These are phyloP conservation scores for Megamerina dolium DNA, from an alignment of 2,888 invertebrate species.

Conservation along the genomic window DNA sequence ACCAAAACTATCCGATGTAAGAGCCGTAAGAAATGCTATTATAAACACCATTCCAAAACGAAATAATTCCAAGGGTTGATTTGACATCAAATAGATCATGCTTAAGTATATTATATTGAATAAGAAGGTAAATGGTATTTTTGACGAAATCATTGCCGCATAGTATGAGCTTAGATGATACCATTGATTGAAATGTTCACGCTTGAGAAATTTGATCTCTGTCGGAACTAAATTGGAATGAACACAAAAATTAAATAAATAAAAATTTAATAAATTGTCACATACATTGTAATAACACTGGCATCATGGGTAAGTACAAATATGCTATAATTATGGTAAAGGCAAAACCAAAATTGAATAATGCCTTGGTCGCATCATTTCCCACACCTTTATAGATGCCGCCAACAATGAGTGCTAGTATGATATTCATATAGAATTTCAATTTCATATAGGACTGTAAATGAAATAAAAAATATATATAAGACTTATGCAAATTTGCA, in stretches of 20 bases:
- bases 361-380: slow-evolving; percentile 71
- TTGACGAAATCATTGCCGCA: slow-evolving; percentile 63
- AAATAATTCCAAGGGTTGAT: slow-evolving; percentile 67
- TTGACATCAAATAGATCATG: slow-evolving; percentile 68
- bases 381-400: slow-evolving; percentile 68
- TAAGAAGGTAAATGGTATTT: slow-evolving; percentile 65
- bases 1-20: slow-evolving; percentile 75
- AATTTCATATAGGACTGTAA: slow-evolving; percentile 64
- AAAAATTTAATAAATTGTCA: slow-evolving; percentile 21
- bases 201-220: slow-evolving; percentile 69
- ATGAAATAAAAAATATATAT: slow-evolving; percentile 27
- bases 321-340: slow-evolving; percentile 73
- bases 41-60: slow-evolving; percentile 64
- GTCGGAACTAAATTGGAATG: slow-evolving; percentile 58
- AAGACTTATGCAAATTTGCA: background rate
- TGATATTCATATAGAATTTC: slow-evolving; percentile 62
- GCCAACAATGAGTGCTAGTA: slow-evolving; percentile 65
- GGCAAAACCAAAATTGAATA: slow-evolving; percentile 80
- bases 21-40: slow-evolving; percentile 63
- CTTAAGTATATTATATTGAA: slow-evolving; percentile 62
- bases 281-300: slow-evolving; percentile 74
- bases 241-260: background rate
- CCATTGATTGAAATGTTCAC: slow-evolving; percentile 80
- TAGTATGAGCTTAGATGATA: slow-evolving; percentile 75
- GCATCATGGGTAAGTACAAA: slow-evolving; percentile 78